Evolutionary conservation across 2,797 vertebrate species (phyloP).

Genomic region (Sebastes glaucus): DNA sequence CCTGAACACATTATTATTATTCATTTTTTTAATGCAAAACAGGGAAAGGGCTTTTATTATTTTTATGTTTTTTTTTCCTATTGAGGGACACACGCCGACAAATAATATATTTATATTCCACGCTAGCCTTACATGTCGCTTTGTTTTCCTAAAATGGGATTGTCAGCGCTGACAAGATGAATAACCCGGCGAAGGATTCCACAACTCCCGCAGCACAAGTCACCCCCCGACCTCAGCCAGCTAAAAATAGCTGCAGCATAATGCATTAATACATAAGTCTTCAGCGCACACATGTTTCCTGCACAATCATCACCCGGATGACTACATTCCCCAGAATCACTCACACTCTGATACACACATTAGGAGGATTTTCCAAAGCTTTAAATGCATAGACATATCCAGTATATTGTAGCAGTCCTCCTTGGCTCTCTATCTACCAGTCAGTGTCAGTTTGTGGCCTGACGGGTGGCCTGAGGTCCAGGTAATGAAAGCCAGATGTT

Average conservation of each 20-base stretch:
- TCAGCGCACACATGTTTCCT: constrained; percentile 51
- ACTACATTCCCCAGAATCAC: constrained; percentile 30
- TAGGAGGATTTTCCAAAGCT: not conserved
- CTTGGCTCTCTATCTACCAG: not conserved
- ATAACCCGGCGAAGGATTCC: constrained; percentile 65
- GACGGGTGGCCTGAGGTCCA: not conserved
- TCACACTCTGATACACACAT: not conserved
- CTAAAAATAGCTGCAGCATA: constrained; percentile 85
- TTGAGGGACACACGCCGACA: not conserved
- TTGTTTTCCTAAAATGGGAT: constrained; percentile 53
- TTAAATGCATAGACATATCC: not conserved
- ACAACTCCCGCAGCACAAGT: constrained; percentile 72
- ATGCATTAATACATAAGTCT: constrained; percentile 54
- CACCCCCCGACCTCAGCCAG: constrained; percentile 74
- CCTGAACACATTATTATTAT: not conserved
- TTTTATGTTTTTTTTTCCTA: not conserved
- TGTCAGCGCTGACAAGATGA: constrained; percentile 52
- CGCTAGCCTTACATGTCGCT: not conserved
- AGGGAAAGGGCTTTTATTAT: not conserved
- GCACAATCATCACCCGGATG: constrained; percentile 21
- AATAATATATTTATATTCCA: not conserved
- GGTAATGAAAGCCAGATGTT: constrained; percentile 24
- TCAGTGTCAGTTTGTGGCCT: not conserved
- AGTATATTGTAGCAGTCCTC: not conserved
- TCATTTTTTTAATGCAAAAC: not conserved